Evolutionary conservation across 2,888 invertebrate genomes (phyloP).

Genomic region (Dascillus cervinus): DNA sequence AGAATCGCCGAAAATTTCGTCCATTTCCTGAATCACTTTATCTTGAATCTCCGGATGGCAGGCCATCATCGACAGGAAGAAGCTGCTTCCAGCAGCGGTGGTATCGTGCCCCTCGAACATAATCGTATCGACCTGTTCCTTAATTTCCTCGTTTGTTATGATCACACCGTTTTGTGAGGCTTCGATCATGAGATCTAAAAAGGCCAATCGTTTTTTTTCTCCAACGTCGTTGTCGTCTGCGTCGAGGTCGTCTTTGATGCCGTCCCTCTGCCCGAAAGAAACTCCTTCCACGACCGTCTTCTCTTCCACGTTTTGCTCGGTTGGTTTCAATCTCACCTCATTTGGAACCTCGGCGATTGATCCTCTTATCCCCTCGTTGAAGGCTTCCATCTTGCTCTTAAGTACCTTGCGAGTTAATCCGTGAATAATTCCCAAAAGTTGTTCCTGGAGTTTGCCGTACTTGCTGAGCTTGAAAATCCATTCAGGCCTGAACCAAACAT

Average conservation of each 20-base stretch:
- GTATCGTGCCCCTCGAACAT: slow-evolving; percentile 88
- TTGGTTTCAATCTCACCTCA: slow-evolving; percentile 36
- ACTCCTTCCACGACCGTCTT: slow-evolving; percentile 55
- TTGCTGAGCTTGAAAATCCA: slow-evolving; percentile 68
- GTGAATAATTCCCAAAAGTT: slow-evolving; percentile 67
- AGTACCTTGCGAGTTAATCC: slow-evolving; percentile 70
- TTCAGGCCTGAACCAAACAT: slow-evolving; percentile 70
- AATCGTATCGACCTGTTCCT: slow-evolving; percentile 80
- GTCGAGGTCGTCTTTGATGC: slow-evolving; percentile 66
- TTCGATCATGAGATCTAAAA: slow-evolving; percentile 83
- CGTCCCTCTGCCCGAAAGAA: slow-evolving; percentile 51
- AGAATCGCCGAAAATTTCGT: slow-evolving; percentile 70
- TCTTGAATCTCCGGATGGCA: slow-evolving; percentile 72
- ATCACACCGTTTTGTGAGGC: slow-evolving; percentile 69
- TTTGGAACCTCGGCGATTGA: slow-evolving; percentile 37
- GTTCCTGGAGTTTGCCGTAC: slow-evolving; percentile 65
- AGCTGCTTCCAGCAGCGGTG: slow-evolving; percentile 80
- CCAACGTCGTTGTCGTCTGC: slow-evolving; percentile 77
- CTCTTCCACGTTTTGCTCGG: slow-evolving; percentile 26
- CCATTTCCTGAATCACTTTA: slow-evolving; percentile 64
- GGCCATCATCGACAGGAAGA: slow-evolving; percentile 76
- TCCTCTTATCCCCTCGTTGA: slow-evolving; percentile 44
- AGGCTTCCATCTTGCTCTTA: slow-evolving; percentile 54
- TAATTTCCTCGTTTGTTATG: slow-evolving; percentile 72
- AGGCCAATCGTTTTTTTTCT: slow-evolving; percentile 75